Evolutionary conservation across 2,797 vertebrate species (phyloP).

Genomic region (Protonibea diacanthus): DNA sequence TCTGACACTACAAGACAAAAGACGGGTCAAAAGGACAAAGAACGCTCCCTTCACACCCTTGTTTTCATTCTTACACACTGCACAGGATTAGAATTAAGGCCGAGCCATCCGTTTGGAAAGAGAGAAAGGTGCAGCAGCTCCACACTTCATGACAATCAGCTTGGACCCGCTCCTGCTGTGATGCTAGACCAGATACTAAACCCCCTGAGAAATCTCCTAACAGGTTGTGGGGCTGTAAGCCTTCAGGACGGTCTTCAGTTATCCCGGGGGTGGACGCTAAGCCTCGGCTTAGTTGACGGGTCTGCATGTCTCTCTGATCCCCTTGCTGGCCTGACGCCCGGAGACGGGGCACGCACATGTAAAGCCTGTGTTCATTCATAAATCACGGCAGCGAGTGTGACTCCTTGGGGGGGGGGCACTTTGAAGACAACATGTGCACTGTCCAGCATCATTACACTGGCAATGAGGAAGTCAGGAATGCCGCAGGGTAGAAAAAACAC

Average conservation of each 20-base stretch:
- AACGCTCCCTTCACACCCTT: conserved; percentile 28
- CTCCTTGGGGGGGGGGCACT: conserved; percentile 8
- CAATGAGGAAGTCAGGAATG: neutral
- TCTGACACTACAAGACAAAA: neutral
- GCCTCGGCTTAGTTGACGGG: conserved; percentile 49
- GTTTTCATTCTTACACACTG: conserved; percentile 55
- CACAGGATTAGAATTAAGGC: conserved; percentile 56
- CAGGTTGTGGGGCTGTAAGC: neutral
- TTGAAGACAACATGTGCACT: conserved; percentile 14
- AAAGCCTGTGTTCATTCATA: conserved; percentile 61
- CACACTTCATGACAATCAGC: conserved; percentile 17
- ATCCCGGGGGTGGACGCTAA: conserved; percentile 49
- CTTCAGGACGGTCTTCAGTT: conserved; percentile 25
- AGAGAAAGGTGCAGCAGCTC: neutral
- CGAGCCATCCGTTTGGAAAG: conserved; percentile 16
- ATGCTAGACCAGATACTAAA: conserved; percentile 19
- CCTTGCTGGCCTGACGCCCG: conserved; percentile 62
- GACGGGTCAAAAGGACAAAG: conserved; percentile 13
- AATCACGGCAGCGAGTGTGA: conserved; percentile 37
- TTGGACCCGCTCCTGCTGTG: conserved; percentile 24
- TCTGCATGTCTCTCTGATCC: conserved; percentile 64
- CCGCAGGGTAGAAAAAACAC: neutral
- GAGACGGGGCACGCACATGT: conserved; percentile 47
- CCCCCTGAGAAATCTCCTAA: conserved; percentile 35
- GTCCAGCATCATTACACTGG: conserved; percentile 4